Conservation (phyloP, 2,113 vertebrate species). For the Trinectes maculatus region DNA sequence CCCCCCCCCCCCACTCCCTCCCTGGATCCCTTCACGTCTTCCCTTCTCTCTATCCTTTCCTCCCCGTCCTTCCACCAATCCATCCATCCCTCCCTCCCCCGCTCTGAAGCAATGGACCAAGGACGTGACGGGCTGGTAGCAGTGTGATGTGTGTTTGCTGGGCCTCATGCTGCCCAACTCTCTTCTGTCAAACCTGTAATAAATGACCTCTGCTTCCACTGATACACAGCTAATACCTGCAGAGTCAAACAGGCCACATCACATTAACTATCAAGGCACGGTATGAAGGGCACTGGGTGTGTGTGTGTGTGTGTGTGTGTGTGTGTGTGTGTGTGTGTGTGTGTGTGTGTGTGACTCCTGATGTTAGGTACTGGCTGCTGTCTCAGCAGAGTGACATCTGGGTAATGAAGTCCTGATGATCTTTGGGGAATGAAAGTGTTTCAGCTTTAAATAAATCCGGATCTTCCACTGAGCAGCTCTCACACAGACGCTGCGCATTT, state of each 20-base stretch:
- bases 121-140: conserved; percentile 52
- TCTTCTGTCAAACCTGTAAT: conserved; percentile 67
- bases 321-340: conserved; percentile 10
- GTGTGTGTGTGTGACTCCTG: conserved; percentile 35
- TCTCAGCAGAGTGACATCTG: conserved; percentile 69
- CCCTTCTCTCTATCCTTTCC: conserved; percentile 15
- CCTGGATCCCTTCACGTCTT: conserved; percentile 26
- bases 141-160: conserved; percentile 44
- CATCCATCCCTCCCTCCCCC: conserved; percentile 28
- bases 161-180: conserved; percentile 43
- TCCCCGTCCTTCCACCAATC: conserved; percentile 3
- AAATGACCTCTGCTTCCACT: conserved; percentile 56
- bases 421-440: not conserved
- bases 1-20: conserved; percentile 26
- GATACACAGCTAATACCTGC: conserved; percentile 70
- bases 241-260: conserved; percentile 69
- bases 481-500: not conserved
- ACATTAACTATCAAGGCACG: conserved; percentile 54
- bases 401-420: conserved; percentile 68
- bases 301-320: conserved; percentile 1
- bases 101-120: conserved; percentile 43
- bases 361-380: conserved; percentile 36
- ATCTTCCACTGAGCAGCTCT: not conserved
- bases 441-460: conserved; percentile 33
- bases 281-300: conserved; percentile 4